Evolutionary conservation across 2,797 vertebrate species (phyloP).

Genomic region (Coreius guichenoti): DNA sequence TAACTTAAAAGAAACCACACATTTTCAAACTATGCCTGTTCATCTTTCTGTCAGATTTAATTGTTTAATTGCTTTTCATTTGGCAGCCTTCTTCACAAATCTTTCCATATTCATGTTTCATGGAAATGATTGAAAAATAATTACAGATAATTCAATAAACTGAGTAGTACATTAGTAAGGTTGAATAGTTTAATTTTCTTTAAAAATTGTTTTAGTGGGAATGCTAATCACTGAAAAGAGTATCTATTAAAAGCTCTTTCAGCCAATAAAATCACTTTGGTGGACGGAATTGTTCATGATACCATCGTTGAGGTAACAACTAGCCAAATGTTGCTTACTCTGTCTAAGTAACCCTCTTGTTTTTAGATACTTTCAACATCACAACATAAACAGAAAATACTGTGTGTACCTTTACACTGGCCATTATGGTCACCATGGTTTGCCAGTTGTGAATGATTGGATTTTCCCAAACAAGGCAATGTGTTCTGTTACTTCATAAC

Average conservation of each 20-base stretch:
- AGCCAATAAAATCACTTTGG: not conserved
- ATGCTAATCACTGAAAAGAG: not conserved
- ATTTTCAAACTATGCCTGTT: not conserved
- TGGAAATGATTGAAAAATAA: not conserved
- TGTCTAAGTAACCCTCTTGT: not conserved
- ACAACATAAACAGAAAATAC: not conserved
- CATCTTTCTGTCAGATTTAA: slow-evolving; percentile 1
- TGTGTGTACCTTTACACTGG: not conserved
- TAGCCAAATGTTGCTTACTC: too few species aligned
- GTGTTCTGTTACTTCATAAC: not conserved
- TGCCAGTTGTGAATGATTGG: slow-evolving; percentile 10
- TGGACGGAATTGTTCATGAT: not conserved
- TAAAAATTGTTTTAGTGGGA: not conserved
- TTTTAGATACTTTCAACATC: not conserved
- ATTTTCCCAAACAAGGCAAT: not conserved
- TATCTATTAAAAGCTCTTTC: not conserved
- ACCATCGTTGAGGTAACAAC: not conserved
- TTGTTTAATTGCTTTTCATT: not conserved
- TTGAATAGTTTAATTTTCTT: not conserved
- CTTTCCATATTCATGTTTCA: slow-evolving; percentile 16
- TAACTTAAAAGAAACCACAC: not conserved
- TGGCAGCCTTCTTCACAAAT: slow-evolving; percentile 4
- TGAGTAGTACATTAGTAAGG: not conserved
- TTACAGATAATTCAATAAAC: not conserved
- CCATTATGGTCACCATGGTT: not conserved